These are phyloP conservation scores for Drosophila neonasuta DNA, from an alignment of 2,888 invertebrate genomes.

Conservation along the genomic window DNA sequence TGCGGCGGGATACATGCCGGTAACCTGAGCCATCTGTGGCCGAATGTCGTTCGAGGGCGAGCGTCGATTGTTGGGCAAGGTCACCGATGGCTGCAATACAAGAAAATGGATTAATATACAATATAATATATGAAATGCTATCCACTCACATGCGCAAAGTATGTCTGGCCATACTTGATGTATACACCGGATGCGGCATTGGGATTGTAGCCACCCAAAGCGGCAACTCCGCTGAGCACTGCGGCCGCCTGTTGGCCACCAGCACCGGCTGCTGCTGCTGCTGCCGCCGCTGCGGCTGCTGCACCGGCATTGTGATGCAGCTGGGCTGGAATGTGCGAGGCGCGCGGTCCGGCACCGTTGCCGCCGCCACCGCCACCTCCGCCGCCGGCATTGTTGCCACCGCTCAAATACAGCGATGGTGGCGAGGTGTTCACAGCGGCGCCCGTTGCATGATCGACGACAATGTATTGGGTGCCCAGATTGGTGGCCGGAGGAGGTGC, in stretches of 20 bases:
- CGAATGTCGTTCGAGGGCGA: slow-evolving; percentile 82
- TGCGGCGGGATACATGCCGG: slow-evolving; percentile 82
- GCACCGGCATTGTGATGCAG: slow-evolving; percentile 68
- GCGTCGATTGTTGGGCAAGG: slow-evolving; percentile 82
- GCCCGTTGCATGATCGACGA: slow-evolving; percentile 67
- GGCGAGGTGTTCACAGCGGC: slow-evolving; percentile 61
- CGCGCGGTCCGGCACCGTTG: slow-evolving; percentile 52
- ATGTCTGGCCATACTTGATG: slow-evolving; percentile 82
- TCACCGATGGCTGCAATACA: slow-evolving; percentile 79
- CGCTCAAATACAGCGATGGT: slow-evolving; percentile 78
- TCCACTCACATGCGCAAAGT: slow-evolving; percentile 81
- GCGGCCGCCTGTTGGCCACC: slow-evolving; percentile 71
- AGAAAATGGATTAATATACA: neutral
- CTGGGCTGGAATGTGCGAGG: slow-evolving; percentile 81
- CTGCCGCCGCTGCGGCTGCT: slow-evolving; percentile 73
- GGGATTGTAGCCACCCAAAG: slow-evolving; percentile 83
- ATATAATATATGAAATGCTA: too few relatives aligned
- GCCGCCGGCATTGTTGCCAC: slow-evolving; percentile 64
- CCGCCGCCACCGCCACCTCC: slow-evolving; percentile 39
- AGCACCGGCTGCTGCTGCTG: slow-evolving; percentile 73
- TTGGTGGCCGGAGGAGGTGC: slow-evolving; percentile 50
- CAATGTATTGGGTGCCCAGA: slow-evolving; percentile 64
- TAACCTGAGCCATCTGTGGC: slow-evolving; percentile 81
- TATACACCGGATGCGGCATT: slow-evolving; percentile 81
- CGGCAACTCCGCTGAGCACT: slow-evolving; percentile 71